phyloP scores from a whole-genome alignment of 2,888 invertebrate species.

The Chloroclysta siterata region DNA sequence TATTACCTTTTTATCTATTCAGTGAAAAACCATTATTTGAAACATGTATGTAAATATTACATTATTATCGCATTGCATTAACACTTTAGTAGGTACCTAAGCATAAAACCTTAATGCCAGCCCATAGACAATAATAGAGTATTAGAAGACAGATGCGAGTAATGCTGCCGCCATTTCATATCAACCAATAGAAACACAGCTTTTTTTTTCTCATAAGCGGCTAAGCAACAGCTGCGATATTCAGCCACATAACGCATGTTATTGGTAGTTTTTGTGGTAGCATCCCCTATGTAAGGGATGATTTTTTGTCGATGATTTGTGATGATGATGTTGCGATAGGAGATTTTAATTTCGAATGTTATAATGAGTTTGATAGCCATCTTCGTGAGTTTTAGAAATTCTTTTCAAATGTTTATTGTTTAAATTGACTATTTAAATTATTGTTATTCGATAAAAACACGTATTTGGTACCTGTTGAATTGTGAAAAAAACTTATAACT shows the following conservation, averaged over 20 bases:
- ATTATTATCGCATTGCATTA: too few species aligned
- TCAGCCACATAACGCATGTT: slow-evolving; percentile 68
- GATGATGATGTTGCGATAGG: slow-evolving; percentile 54
- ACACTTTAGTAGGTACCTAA: neutral
- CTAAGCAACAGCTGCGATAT: slow-evolving; percentile 69
- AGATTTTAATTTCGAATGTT: slow-evolving; percentile 53
- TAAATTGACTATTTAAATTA: neutral
- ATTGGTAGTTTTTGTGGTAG: slow-evolving; percentile 71
- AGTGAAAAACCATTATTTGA: too few species aligned
- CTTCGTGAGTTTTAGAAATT: slow-evolving; percentile 32
- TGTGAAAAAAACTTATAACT: too few species aligned
- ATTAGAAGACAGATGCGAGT: slow-evolving; percentile 67
- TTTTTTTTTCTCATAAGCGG: slow-evolving; percentile 61
- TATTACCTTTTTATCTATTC: too few species aligned
- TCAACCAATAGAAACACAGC: slow-evolving; percentile 64
- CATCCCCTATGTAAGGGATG: slow-evolving; percentile 45
- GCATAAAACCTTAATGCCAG: slow-evolving; percentile 18
- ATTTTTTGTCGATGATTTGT: slow-evolving; percentile 54
- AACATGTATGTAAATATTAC: too few species aligned
- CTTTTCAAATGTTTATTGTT: slow-evolving; percentile 9
- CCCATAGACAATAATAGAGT: slow-evolving; percentile 64
- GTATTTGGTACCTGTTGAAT: neutral
- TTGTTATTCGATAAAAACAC: neutral
- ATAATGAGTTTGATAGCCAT: slow-evolving; percentile 47
- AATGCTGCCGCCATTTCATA: slow-evolving; percentile 68